Conservation (phyloP, 2,888 invertebrate species). For the Petrolisthes manimaculis region DNA sequence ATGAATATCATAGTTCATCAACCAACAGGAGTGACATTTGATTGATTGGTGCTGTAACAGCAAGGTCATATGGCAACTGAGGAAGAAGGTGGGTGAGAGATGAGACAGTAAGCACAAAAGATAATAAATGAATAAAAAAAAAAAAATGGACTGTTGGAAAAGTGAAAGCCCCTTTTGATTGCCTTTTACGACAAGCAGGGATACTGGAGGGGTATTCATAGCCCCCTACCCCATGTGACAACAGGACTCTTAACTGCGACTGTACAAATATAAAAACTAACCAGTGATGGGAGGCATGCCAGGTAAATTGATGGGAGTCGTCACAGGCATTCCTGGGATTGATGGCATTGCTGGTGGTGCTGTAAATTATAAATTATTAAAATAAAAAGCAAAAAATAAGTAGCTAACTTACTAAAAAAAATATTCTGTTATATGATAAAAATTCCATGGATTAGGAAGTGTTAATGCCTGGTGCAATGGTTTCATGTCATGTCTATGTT, state of each 20-base stretch:
- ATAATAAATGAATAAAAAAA: background rate
- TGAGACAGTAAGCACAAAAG: no score
- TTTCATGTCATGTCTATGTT: no score
- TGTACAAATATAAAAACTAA: slow-evolving; percentile 71
- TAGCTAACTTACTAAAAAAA: background rate
- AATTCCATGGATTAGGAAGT: no score
- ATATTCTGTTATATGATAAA: background rate
- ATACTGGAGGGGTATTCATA: no score
- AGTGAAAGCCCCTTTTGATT: no score
- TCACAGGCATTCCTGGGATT: slow-evolving; percentile 67
- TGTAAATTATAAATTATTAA: background rate
- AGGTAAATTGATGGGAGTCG: slow-evolving; percentile 67
- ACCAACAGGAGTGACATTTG: background rate
- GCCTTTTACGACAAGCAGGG: no score
- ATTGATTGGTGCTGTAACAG: background rate
- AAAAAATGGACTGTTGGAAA: background rate
- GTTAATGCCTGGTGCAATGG: no score
- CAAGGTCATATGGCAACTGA: background rate
- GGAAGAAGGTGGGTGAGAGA: no score
- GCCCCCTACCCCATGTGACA: background rate
- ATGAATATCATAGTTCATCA: no score
- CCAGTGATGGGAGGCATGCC: slow-evolving; percentile 85
- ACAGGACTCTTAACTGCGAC: background rate
- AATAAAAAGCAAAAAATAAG: background rate
- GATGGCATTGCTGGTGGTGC: slow-evolving; percentile 62